phyloP scores from a whole-genome alignment of 2,113 vertebrate genomes.

The Odontophorus gujanensis region DNA sequence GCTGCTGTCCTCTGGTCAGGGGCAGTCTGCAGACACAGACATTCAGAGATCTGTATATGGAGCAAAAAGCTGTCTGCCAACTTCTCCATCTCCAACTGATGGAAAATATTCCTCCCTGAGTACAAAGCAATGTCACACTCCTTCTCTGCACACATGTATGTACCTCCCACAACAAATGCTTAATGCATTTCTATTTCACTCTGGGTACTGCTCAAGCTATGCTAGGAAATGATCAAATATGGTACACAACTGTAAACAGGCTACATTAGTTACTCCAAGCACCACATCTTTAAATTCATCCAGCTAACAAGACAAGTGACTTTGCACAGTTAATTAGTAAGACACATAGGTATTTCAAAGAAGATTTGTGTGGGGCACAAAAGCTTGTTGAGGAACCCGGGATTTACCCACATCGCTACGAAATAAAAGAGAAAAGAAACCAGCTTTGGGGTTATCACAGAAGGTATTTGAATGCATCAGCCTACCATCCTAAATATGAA shows the following conservation, averaged over 20 bases:
- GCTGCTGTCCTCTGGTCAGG: not conserved
- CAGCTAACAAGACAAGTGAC: not conserved
- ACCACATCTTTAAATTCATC: not conserved
- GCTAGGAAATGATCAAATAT: not conserved
- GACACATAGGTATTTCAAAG: not conserved
- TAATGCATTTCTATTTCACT: not conserved
- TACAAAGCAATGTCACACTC: not conserved
- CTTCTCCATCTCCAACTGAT: not conserved
- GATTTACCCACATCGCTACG: not conserved
- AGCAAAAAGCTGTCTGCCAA: not conserved
- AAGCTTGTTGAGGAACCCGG: not conserved
- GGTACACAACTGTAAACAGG: not conserved
- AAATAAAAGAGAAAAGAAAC: not conserved
- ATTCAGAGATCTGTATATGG: not conserved
- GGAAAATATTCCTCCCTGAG: not conserved
- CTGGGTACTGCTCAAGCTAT: not conserved
- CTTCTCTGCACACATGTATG: accelerated
- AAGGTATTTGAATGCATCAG: not conserved
- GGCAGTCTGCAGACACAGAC: not conserved
- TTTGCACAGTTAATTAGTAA: not conserved
- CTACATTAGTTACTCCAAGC: not conserved
- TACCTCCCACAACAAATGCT: not conserved
- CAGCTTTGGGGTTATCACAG: not conserved
- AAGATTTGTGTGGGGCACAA: not conserved
- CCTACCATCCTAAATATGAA: not conserved